phyloP scores from a whole-genome alignment of 1,140 invertebrate species.

The Plodia interpunctella region DNA sequence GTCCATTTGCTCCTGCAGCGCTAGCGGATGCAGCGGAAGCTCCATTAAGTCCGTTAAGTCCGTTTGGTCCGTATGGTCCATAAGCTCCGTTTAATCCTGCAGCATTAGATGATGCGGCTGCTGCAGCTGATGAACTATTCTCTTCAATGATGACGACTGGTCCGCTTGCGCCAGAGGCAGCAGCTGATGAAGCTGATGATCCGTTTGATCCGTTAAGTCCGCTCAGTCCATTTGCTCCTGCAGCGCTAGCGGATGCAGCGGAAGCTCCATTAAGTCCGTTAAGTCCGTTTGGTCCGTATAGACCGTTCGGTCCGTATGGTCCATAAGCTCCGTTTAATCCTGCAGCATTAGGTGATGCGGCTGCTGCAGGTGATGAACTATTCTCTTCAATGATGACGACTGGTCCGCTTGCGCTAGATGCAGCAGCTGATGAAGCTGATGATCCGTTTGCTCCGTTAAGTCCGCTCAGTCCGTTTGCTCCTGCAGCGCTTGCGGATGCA shows the following conservation, averaged over 20 bases:
- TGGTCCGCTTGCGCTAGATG: not conserved
- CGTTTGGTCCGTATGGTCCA: slow-evolving; percentile 1
- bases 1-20: too few species aligned
- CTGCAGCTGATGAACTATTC: not conserved
- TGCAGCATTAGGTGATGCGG: not conserved
- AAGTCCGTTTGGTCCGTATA: slow-evolving; percentile 2
- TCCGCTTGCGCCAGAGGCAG: not conserved
- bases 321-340: slow-evolving; percentile 10
- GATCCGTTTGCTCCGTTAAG: not conserved
- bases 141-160: not conserved
- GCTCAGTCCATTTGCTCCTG: not conserved
- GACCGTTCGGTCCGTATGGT: slow-evolving; percentile 6
- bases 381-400: too few species aligned
- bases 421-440: not conserved
- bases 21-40: too few species aligned
- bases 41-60: not conserved
- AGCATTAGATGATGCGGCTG: too few species aligned
- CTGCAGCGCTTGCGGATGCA: too few species aligned
- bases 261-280: slow-evolving; percentile 6
- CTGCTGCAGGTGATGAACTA: slow-evolving; percentile 6
- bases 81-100: not conserved
- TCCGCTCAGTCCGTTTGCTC: slow-evolving; percentile 8
- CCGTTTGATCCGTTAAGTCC: slow-evolving; percentile 13
- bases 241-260: not conserved
- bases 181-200: slow-evolving; percentile 4